phyloP scores from a whole-genome alignment of 2,113 vertebrate species.

The Actenoides lindsayi region DNA sequence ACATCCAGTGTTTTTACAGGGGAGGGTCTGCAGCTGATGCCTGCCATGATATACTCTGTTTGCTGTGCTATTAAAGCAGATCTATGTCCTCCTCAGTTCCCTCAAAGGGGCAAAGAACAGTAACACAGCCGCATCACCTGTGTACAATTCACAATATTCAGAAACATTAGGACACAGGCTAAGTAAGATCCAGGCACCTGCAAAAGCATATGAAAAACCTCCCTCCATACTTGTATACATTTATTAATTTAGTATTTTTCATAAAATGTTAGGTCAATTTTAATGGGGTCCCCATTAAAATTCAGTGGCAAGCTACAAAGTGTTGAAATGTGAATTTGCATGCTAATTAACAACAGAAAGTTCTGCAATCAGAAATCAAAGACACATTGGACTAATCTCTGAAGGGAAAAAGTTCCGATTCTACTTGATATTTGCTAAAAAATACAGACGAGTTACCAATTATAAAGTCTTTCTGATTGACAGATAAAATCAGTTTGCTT shows the following conservation, averaged over 20 bases:
- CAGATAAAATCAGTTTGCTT: slow-evolving; percentile 20
- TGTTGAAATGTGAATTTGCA: not conserved
- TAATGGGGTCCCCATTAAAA: not conserved
- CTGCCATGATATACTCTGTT: not conserved
- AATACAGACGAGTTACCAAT: not conserved
- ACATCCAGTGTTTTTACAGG: not conserved
- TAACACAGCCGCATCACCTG: not conserved
- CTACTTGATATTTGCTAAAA: slow-evolving; percentile 26
- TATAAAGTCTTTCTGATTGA: not conserved
- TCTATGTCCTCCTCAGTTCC: not conserved
- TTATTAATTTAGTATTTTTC: not conserved
- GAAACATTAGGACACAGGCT: not conserved
- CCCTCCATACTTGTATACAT: not conserved
- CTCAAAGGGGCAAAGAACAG: not conserved
- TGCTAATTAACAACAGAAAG: slow-evolving; percentile 3
- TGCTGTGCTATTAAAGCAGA: not conserved
- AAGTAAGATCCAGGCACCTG: not conserved
- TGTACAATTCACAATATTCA: not conserved
- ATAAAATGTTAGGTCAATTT: not conserved
- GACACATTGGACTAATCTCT: not conserved
- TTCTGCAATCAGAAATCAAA: slow-evolving; percentile 21
- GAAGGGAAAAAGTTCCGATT: slow-evolving; percentile 5
- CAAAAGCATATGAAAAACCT: not conserved
- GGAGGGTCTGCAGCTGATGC: not conserved
- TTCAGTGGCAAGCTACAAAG: not conserved